These are phyloP conservation scores for Anser cygnoides DNA, from an alignment of 2,113 vertebrate genomes.

Conservation along the genomic window DNA sequence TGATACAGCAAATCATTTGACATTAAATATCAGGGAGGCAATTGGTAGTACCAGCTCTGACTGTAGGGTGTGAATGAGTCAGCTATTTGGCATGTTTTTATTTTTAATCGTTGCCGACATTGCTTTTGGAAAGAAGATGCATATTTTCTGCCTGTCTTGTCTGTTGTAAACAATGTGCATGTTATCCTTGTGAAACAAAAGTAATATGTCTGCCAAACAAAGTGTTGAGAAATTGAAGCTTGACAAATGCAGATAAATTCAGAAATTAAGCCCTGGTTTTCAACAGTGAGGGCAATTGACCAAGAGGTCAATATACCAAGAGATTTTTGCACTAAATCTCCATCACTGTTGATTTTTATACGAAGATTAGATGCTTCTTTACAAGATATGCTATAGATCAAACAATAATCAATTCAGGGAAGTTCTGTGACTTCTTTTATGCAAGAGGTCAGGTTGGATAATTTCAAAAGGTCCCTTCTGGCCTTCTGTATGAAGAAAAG, in stretches of 20 bases:
- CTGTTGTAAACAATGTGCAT: constrained; percentile 3
- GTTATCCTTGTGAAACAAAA: constrained; percentile 31
- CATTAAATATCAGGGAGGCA: neutral
- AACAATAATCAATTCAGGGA: constrained; percentile 42
- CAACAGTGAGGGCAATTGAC: constrained; percentile 31
- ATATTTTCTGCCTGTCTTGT: constrained; percentile 45
- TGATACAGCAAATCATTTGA: neutral
- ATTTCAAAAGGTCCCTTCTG: constrained; percentile 29
- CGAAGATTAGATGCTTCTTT: constrained; percentile 52
- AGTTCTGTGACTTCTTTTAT: constrained; percentile 17
- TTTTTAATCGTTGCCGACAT: constrained; percentile 2
- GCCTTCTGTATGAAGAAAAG: neutral
- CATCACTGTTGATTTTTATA: constrained; percentile 46
- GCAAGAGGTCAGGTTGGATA: constrained; percentile 32
- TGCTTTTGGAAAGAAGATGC: constrained; percentile 25
- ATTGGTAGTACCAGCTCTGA: constrained; percentile 1
- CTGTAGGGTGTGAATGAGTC: constrained; percentile 2
- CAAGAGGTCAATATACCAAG: constrained; percentile 31
- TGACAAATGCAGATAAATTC: constrained; percentile 54
- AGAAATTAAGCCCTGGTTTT: constrained; percentile 33
- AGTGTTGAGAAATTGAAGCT: constrained; percentile 36
- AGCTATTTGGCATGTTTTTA: neutral
- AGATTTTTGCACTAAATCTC: constrained; percentile 31
- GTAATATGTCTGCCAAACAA: constrained; percentile 23
- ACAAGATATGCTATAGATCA: neutral